phyloP scores from a whole-genome alignment of 2,888 invertebrate species.

The Argyresthia goedartella region DNA sequence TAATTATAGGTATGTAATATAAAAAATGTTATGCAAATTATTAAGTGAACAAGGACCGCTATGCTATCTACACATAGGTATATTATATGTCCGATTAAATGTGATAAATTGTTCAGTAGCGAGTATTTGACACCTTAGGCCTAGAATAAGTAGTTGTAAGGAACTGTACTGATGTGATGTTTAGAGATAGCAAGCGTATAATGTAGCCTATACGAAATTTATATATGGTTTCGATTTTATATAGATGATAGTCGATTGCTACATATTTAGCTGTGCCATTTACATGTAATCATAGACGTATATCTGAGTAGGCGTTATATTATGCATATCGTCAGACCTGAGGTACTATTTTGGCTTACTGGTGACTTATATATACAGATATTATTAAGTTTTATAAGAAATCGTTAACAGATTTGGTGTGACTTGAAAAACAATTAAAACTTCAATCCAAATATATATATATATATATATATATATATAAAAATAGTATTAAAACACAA shows the following conservation, averaged over 20 bases:
- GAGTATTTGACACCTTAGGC: not conserved
- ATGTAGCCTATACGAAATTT: constrained; percentile 1
- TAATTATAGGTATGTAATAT: not conserved
- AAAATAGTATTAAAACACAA: too few species aligned
- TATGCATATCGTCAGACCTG: constrained; percentile 4
- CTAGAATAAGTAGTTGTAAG: constrained; percentile 24
- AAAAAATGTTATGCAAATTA: not conserved
- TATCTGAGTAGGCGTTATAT: constrained; percentile 12
- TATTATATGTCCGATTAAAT: constrained; percentile 1
- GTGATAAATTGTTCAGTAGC: constrained; percentile 1
- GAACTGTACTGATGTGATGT: constrained; percentile 62
- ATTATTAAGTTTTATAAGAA: too few species aligned
- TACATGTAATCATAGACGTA: constrained; percentile 37
- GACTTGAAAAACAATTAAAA: too few species aligned
- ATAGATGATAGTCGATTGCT: constrained; percentile 32
- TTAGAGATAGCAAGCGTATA: constrained; percentile 42
- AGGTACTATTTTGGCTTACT: not conserved
- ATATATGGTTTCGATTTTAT: constrained; percentile 3
- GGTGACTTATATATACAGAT: too few species aligned
- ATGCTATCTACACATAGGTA: not conserved
- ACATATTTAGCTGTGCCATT: constrained; percentile 61
- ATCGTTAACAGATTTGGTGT: too few species aligned
- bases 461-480: too few species aligned
- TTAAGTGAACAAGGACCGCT: not conserved
- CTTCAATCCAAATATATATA: too few species aligned